Evolutionary conservation across 1,140 invertebrate genomes (phyloP).

Genomic region (Hyposmocoma kahamanoa): DNA sequence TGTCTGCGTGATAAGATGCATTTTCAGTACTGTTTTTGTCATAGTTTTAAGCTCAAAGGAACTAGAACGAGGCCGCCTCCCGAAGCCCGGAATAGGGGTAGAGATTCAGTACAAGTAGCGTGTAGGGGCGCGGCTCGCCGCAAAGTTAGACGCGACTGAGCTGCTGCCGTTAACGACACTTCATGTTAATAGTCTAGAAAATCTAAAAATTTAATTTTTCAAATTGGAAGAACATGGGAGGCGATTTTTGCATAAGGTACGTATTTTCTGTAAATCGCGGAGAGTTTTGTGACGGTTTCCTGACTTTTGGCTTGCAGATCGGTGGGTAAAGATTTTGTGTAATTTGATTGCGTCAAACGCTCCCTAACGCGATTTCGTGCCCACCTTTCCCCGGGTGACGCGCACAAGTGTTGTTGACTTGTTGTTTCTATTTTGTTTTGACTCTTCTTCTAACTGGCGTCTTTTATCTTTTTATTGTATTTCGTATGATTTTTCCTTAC

Average conservation of each 20-base stretch:
- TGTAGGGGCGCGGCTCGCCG: conserved; percentile 72
- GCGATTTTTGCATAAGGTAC: conserved; percentile 24
- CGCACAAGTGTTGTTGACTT: conserved; percentile 60
- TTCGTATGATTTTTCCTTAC: conserved; percentile 9
- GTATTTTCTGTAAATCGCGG: conserved; percentile 19
- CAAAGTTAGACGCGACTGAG: conserved; percentile 71
- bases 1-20: conserved; percentile 11
- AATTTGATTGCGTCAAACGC: conserved; percentile 51
- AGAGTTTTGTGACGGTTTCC: conserved; percentile 9
- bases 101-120: conserved; percentile 72
- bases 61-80: conserved; percentile 37
- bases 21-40: conserved; percentile 8
- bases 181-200: conserved; percentile 38
- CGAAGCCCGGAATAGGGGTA: conserved; percentile 71
- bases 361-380: conserved; percentile 49
- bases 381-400: conserved; percentile 41
- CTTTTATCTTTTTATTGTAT: conserved; percentile 18
- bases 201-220: conserved; percentile 33
- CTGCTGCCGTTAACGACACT: conserved; percentile 59
- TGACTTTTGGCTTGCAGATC: not conserved
- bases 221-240: not conserved
- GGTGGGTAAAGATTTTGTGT: conserved; percentile 24
- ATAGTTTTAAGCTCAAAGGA: conserved; percentile 28
- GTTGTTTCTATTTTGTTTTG: conserved; percentile 59
- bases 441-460: conserved; percentile 25